Base-by-base conservation (phyloP, 1,140 invertebrate species). In the Drosophila subpulchrella region DNA sequence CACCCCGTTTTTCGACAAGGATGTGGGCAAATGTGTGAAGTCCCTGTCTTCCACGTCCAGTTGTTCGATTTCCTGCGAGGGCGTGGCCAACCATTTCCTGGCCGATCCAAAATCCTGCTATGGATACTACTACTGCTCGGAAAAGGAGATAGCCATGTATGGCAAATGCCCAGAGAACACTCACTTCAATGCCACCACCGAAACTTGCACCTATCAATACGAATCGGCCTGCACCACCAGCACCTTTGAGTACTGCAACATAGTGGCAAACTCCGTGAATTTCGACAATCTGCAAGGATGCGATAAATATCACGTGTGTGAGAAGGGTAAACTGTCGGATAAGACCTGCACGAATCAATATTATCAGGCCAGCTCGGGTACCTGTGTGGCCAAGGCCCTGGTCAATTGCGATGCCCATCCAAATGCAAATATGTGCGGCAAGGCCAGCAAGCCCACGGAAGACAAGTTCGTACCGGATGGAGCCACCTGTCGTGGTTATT, bases 401-500 rank as follows among this genome's bases (percentile, higher is more conserved):
- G 83, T 88, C 5, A 6, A 57, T 6, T 91, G 90, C 36, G 61
- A 57, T 7, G 73, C 75, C 39, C 90, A 91, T 90, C 90, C 90
- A 0, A 5, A 90, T 13, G 13, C n/a, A 0, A 46, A 88, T 38
- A 83, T 78, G 3, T 91, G 90, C 24, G 90, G 90, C 41, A 91
- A 62, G 0, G 61, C 0, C 6, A 82, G 70, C 38, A 71, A 17
- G 0, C 80, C 90, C 4, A 24, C 32, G 4, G 58, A 12, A 4
- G 79, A 91, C 32, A 46, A 30, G 20, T 74, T 67, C 11, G 85
- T 91, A 2, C 0, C 53, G 0, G 90, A 91, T 54, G 72, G 34
- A 0, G 90, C 89, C 34, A 86, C 90, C 41, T 91, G 90, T 24
- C 81, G 78, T 1, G 90, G 90, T 0, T 90, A 78, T 30, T 91